Percentiles rank a stretch among this genome's conserved stretches.
phyloP scores from a whole-genome alignment of 1,140 invertebrate species.

The Nephila pilipes region DNA sequence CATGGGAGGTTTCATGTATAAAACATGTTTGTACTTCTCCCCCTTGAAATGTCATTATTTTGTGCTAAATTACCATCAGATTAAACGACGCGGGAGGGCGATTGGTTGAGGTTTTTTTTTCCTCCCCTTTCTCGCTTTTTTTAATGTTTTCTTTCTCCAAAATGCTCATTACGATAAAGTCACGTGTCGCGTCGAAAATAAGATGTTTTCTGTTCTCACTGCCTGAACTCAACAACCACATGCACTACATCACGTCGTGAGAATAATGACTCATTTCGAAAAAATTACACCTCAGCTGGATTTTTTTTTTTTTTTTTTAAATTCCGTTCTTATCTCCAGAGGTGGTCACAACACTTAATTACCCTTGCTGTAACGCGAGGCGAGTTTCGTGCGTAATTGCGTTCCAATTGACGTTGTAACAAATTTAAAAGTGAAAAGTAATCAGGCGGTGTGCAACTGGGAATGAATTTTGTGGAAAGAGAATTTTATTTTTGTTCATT shows the following conservation, averaged over 20 bases:
- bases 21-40: too few species aligned
- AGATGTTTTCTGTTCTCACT: neutral
- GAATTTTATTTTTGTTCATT: too few species aligned
- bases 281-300: slow-evolving; percentile 24
- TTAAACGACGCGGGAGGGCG: neutral
- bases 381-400: neutral
- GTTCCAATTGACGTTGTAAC: neutral
- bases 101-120: too few species aligned
- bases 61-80: neutral
- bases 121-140: neutral
- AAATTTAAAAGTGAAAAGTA: neutral
- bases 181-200: neutral
- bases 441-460: neutral
- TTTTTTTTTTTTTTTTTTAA: neutral
- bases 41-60: neutral
- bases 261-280: slow-evolving; percentile 23
- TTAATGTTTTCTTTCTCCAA: neutral
- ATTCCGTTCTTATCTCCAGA: neutral
- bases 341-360: slow-evolving; percentile 6
- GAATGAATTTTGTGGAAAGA: too few species aligned
- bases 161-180: neutral
- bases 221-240: neutral
- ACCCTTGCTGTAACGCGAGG: neutral
- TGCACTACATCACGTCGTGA: neutral
- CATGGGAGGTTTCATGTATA: too few species aligned